Evolutionary conservation across 2,797 vertebrate species (phyloP).

Genomic region (Lates japonicus): DNA sequence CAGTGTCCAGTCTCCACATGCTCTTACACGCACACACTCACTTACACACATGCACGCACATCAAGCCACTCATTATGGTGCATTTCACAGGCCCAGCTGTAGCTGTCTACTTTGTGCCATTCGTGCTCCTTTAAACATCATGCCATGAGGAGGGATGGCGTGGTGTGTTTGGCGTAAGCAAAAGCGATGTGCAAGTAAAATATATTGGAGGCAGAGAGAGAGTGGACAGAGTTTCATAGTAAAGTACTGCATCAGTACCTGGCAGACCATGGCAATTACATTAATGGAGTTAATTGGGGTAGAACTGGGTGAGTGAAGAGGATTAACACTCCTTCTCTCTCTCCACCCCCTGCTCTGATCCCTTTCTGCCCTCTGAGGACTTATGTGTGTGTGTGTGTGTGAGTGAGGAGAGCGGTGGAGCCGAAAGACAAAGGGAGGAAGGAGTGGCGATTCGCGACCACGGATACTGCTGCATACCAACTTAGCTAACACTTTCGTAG

Average conservation of each 20-base stretch:
- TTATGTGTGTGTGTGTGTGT: background rate
- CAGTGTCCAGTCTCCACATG: constrained; percentile 36
- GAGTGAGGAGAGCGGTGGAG: constrained; percentile 28
- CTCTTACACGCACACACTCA: constrained; percentile 21
- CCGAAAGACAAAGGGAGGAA: constrained; percentile 28
- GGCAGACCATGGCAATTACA: constrained; percentile 57
- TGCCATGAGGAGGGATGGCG: no score
- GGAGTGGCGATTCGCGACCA: constrained; percentile 49
- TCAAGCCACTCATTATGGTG: constrained; percentile 22
- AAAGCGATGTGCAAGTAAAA: no score
- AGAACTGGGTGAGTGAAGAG: no score
- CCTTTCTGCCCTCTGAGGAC: constrained; percentile 26
- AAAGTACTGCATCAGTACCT: constrained; percentile 40
- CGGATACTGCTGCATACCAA: constrained; percentile 27
- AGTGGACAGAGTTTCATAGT: no score
- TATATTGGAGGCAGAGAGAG: no score
- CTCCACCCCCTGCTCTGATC: constrained; percentile 17
- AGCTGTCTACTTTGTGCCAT: constrained; percentile 25
- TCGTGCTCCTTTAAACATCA: constrained; percentile 33
- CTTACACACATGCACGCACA: constrained; percentile 6
- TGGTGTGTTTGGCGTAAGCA: no score
- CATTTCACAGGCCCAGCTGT: constrained; percentile 46
- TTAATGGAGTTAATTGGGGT: constrained; percentile 76
- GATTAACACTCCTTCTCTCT: constrained; percentile 32
- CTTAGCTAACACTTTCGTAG: constrained; percentile 61